These are phyloP conservation scores for Thereva nobilitata DNA, from an alignment of 2,888 invertebrate genomes.

Conservation along the genomic window DNA sequence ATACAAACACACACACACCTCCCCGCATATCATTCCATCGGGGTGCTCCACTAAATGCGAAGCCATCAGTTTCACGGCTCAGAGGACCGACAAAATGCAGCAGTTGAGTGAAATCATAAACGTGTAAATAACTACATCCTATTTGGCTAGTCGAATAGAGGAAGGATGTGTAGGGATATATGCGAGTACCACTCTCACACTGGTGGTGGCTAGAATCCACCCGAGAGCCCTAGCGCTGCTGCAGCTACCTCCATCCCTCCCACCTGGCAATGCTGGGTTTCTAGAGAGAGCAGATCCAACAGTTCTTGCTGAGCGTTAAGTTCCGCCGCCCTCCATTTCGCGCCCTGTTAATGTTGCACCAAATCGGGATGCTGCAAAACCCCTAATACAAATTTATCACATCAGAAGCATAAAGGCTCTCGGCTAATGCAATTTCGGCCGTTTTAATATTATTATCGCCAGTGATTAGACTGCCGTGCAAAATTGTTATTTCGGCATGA, in stretches of 20 bases:
- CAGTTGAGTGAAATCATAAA: constrained; percentile 41
- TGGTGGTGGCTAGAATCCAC: no score
- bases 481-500: constrained; percentile 40
- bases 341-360: constrained; percentile 36
- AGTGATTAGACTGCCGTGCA: constrained; percentile 40
- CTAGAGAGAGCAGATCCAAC: no score
- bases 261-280: no score
- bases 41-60: constrained; percentile 15
- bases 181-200: background rate
- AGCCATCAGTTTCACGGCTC: constrained; percentile 19
- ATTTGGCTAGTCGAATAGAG: constrained; percentile 32
- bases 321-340: constrained; percentile 15
- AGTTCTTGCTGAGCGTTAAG: background rate
- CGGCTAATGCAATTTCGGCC: constrained; percentile 38
- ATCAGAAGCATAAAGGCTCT: constrained; percentile 37
- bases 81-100: constrained; percentile 29
- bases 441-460: constrained; percentile 41
- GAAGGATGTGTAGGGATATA: constrained; percentile 20
- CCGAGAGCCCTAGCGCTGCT: no score
- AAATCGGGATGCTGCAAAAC: constrained; percentile 37
- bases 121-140: constrained; percentile 37
- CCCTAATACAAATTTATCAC: constrained; percentile 41
- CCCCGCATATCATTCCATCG: background rate
- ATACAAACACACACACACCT: background rate
- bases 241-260: no score